Percentiles rank a stretch among this genome's conserved stretches.
These are phyloP conservation scores for Notarius lentiginosus DNA, from an alignment of 2,113 vertebrate species.

Conservation along the genomic window DNA sequence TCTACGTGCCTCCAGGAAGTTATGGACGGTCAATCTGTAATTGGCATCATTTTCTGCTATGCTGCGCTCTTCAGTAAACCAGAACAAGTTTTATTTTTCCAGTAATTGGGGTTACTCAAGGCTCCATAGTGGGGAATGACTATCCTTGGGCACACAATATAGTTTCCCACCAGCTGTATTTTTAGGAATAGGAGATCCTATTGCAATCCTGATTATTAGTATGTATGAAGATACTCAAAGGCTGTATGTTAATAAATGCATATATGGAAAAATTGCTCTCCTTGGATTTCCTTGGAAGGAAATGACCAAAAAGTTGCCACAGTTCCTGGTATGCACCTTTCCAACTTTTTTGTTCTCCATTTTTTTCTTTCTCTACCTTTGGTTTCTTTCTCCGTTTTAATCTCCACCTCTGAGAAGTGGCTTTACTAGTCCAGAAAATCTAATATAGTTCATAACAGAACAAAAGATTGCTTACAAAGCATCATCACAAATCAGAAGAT, in stretches of 20 bases:
- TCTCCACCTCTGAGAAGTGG: not conserved
- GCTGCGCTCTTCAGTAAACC: conserved; percentile 69
- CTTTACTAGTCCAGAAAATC: not conserved
- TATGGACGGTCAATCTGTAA: conserved; percentile 58
- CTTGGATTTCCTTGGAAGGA: not conserved
- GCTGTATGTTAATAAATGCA: not conserved
- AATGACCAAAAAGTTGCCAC: not conserved
- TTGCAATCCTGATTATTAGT: not conserved
- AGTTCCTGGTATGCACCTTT: not conserved
- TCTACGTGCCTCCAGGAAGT: conserved; percentile 35
- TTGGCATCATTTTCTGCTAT: conserved; percentile 74
- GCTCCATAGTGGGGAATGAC: conserved; percentile 38
- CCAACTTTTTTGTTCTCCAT: not conserved
- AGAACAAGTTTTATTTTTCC: conserved; percentile 73
- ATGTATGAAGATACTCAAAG: not conserved
- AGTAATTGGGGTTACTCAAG: conserved; percentile 59
- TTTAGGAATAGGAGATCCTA: conserved; percentile 55
- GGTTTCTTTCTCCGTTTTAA: not conserved
- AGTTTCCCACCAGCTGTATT: conserved; percentile 72
- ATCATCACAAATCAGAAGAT: not conserved
- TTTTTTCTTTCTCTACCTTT: not conserved
- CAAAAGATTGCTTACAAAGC: not conserved
- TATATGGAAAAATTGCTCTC: not conserved
- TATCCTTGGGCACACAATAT: conserved; percentile 54
- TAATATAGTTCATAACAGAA: not conserved